Evolutionary conservation across 2,797 vertebrate genomes (phyloP), one percentile per base, ranked within the genome.

Genomic region (Falco biarmicus): DNA sequence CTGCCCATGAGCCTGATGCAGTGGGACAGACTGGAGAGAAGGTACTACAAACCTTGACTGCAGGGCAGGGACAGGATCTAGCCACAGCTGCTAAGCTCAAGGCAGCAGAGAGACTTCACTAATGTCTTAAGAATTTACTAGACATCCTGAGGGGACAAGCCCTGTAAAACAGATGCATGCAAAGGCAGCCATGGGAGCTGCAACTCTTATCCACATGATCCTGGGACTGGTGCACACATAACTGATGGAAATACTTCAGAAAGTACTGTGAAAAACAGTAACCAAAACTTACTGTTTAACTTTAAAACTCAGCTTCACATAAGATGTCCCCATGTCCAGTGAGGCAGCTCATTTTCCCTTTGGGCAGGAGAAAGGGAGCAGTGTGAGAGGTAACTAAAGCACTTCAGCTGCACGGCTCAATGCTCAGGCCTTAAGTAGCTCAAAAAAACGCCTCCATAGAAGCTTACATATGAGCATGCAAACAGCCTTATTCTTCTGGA

Each of bases 361-460:
- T 28, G n/a, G 61, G 18, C 21, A 57, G 13, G 34, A 69, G 51
- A 63, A 84, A 71, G 25, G 53, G 26, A 87, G 43, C 1, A 1
- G 34, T 15, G 20, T 2, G 11, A 59, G 45, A 73, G 39, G 34
- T 32, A 82, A 64, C 34, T 31, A 20, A 43, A 89, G 60, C 39
- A n/a, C 20, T 64, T 48, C 65, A 63, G n/a, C 41, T 60, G 25
- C 53, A 43, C 1, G 2, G 57, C 51, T 45, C 45, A 26, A 43
- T 13, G 22, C 26, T 59, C 65, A 51, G 32, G 34, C n/a, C 39
- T 31, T 21, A 17, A 68, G 64, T 2, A 77, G 39, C 39, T 48
- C 37, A 21, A 69, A 68, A 48, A 28, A 9, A 0, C 0, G 0
- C 13, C 50, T 47, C 11, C 9, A 10, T 1, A 39, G 51, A 28